Conservation (phyloP, 1,140 invertebrate genomes). For the Heterodera schachtii region DNA sequence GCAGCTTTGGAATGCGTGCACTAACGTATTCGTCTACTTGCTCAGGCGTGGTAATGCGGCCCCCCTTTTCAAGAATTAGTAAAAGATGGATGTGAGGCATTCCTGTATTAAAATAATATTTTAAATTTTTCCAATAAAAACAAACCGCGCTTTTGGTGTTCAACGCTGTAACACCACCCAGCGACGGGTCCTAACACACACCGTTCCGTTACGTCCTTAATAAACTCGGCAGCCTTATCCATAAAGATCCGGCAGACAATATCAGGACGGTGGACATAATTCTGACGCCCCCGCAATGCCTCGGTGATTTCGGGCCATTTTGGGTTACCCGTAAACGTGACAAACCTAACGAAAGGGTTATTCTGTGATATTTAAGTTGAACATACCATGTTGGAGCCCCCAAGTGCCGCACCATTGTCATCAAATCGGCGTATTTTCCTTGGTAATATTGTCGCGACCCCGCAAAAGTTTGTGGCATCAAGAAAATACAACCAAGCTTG, state of each 20-base stretch:
- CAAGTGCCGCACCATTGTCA: neutral
- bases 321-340: neutral
- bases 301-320: neutral
- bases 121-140: neutral
- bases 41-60: neutral
- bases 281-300: neutral
- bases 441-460: neutral
- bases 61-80: neutral
- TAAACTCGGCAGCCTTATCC: neutral
- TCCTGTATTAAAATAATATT: neutral
- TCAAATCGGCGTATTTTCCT: neutral
- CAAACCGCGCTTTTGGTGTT: slow-evolving; percentile 8
- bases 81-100: neutral
- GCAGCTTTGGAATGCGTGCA: neutral
- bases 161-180: slow-evolving; percentile 6
- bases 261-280: neutral
- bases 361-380: neutral
- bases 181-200: neutral
- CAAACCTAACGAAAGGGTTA: neutral
- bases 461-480: neutral
- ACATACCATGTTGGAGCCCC: neutral
- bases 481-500: no score
- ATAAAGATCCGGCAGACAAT: neutral
- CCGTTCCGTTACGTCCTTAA: neutral
- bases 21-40: neutral